A percentile compares a stretch with the other conserved stretches of the same genome.
These are phyloP conservation scores for Oppia nitens DNA, from an alignment of 1,140 invertebrate species.

Conservation along the genomic window DNA sequence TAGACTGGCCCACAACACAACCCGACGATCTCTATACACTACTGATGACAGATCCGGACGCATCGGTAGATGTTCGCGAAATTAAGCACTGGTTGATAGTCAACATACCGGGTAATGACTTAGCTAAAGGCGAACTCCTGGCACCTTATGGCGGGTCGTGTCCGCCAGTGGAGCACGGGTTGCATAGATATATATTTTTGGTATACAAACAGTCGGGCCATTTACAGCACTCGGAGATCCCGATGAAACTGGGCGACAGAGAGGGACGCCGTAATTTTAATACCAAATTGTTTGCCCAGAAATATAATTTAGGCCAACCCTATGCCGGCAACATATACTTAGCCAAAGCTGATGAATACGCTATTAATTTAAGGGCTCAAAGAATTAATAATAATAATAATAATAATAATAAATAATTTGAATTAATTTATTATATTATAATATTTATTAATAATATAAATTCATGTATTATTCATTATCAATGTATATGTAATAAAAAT, in stretches of 20 bases:
- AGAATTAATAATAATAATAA: too few relatives aligned
- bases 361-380: not conserved
- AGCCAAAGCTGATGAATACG: constrained; percentile 33
- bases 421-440: too few relatives aligned
- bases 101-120: constrained; percentile 19
- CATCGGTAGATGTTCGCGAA: constrained; percentile 17
- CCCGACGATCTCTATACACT: constrained; percentile 15
- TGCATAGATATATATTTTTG: constrained; percentile 20
- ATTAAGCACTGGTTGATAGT: constrained; percentile 21
- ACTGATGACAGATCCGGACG: constrained; percentile 21
- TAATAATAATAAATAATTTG: too few relatives aligned
- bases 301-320: constrained; percentile 27
- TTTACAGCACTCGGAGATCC: constrained; percentile 32
- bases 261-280: constrained; percentile 28
- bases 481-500: too few relatives aligned
- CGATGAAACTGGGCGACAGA: constrained; percentile 32
- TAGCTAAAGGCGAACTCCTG: constrained; percentile 18
- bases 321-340: constrained; percentile 34
- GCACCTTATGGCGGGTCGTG: constrained; percentile 18
- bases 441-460: too few relatives aligned
- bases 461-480: too few relatives aligned
- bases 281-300: constrained; percentile 27
- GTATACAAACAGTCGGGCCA: constrained; percentile 19
- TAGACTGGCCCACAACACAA: constrained; percentile 16
- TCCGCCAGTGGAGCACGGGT: constrained; percentile 18